These are phyloP conservation scores for Centropus bengalensis DNA, from an alignment of 2,113 vertebrate genomes.

Conservation along the genomic window DNA sequence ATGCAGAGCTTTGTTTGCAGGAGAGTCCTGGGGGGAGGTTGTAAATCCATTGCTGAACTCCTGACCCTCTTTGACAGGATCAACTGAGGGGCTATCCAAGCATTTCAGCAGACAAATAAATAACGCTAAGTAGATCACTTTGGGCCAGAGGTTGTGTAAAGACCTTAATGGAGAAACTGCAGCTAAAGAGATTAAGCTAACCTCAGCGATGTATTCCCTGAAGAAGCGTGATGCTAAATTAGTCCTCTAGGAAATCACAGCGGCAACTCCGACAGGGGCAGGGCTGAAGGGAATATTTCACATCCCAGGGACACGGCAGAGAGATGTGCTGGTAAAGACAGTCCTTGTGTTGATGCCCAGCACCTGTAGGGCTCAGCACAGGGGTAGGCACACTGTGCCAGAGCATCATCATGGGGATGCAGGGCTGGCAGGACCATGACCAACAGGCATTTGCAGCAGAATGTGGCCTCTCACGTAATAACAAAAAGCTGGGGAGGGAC, in stretches of 20 bases:
- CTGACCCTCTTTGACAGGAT: constrained; percentile 46
- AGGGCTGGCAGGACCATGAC: neutral
- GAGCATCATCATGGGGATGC: rapidly evolving
- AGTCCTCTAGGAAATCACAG: constrained; percentile 12
- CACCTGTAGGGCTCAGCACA: rapidly evolving
- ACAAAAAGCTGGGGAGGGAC: too few species aligned
- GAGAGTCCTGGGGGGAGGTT: neutral
- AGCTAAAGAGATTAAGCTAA: constrained; percentile 53
- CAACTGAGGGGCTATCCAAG: constrained; percentile 11
- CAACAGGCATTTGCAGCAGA: neutral
- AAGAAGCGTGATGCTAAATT: constrained; percentile 17
- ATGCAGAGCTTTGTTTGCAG: neutral
- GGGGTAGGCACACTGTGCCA: rapidly evolving
- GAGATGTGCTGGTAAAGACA: neutral
- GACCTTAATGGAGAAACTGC: constrained; percentile 45
- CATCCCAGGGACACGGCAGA: neutral
- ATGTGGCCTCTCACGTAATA: neutral
- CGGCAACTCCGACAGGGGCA: neutral
- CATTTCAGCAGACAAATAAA: constrained; percentile 52
- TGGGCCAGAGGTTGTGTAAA: constrained; percentile 66
- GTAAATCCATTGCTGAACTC: constrained; percentile 49
- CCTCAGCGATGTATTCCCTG: constrained; percentile 14
- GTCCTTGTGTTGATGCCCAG: neutral
- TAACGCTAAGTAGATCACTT: constrained; percentile 59
- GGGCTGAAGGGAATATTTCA: neutral